Conservation (phyloP, 2,888 invertebrate genomes). For the Agrochola lychnidis region DNA sequence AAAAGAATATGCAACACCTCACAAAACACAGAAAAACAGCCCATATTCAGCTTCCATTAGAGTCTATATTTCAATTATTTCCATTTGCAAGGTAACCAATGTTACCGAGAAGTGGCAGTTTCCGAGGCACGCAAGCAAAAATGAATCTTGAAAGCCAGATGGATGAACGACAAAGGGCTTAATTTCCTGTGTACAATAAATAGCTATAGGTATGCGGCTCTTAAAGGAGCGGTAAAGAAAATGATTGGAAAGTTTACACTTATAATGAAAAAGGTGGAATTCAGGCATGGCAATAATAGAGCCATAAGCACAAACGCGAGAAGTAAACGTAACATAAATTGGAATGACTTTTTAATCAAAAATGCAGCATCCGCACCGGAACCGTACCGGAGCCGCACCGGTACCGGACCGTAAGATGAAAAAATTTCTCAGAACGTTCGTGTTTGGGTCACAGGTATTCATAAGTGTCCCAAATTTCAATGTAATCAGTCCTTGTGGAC, state of each 20-base stretch:
- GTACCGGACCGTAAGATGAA: too few relatives aligned
- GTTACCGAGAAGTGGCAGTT: conserved; percentile 61
- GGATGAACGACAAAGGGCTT: conserved; percentile 75
- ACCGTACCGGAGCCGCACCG: too few relatives aligned
- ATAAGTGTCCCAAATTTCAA: too few relatives aligned
- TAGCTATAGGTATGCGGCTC: conserved; percentile 58
- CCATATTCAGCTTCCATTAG: conserved; percentile 65
- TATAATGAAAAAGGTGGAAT: conserved; percentile 3
- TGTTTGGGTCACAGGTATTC: too few relatives aligned
- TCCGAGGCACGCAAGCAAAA: conserved; percentile 72
- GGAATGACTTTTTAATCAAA: too few relatives aligned
- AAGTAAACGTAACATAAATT: too few relatives aligned
- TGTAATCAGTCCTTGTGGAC: too few relatives aligned
- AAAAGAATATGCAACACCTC: conserved; percentile 71
- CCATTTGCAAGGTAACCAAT: conserved; percentile 67
- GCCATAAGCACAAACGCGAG: background rate
- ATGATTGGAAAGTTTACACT: background rate
- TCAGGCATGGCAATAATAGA: background rate
- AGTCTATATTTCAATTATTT: conserved; percentile 71
- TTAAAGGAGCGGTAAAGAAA: conserved; percentile 39
- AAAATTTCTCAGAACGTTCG: too few relatives aligned
- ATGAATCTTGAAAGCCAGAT: conserved; percentile 72
- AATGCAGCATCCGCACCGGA: too few relatives aligned
- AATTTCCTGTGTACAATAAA: conserved; percentile 80
- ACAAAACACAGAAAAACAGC: conserved; percentile 64